phyloP scores from a whole-genome alignment of 92 coral and sea anemone species.

The Epizoanthus rinbou region DNA sequence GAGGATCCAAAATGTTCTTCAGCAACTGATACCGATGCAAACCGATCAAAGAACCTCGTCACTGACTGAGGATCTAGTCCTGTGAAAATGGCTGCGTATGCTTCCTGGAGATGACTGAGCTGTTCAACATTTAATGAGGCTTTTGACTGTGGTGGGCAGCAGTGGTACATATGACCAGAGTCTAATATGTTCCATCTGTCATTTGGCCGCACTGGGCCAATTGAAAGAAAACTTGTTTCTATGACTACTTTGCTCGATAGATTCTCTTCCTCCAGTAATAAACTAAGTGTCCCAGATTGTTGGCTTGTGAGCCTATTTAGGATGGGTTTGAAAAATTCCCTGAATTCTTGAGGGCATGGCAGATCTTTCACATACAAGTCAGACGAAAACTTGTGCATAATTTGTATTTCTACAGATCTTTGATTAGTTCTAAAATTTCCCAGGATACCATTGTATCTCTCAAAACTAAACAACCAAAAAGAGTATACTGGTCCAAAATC shows the following conservation, averaged over 20 bases:
- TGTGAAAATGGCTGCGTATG: not conserved
- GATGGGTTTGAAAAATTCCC: constrained; percentile 41
- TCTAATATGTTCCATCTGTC: constrained; percentile 37
- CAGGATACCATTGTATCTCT: constrained; percentile 67
- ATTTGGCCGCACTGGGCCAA: constrained; percentile 57
- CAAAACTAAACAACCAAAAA: constrained; percentile 77
- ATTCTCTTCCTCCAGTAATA: constrained; percentile 6
- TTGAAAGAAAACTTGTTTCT: constrained; percentile 46
- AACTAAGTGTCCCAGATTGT: constrained; percentile 53
- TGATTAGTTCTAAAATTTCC: constrained; percentile 61
- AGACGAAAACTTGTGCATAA: constrained; percentile 53
- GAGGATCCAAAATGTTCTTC: constrained; percentile 4
- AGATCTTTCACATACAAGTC: constrained; percentile 42
- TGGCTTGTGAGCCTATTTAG: constrained; percentile 30
- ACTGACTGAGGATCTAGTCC: constrained; percentile 5
- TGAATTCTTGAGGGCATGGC: constrained; percentile 40
- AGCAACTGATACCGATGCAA: constrained; percentile 1
- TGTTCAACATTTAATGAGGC: constrained; percentile 1
- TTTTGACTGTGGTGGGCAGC: constrained; percentile 41
- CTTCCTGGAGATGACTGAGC: constrained; percentile 5
- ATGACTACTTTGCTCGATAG: constrained; percentile 48
- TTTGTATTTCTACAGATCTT: constrained; percentile 56
- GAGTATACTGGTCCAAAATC: constrained; percentile 77
- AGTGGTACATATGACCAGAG: constrained; percentile 18
- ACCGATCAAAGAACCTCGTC: constrained; percentile 17